Conservation (phyloP, 2,888 invertebrate genomes). For the Tachystola acroxantha region DNA sequence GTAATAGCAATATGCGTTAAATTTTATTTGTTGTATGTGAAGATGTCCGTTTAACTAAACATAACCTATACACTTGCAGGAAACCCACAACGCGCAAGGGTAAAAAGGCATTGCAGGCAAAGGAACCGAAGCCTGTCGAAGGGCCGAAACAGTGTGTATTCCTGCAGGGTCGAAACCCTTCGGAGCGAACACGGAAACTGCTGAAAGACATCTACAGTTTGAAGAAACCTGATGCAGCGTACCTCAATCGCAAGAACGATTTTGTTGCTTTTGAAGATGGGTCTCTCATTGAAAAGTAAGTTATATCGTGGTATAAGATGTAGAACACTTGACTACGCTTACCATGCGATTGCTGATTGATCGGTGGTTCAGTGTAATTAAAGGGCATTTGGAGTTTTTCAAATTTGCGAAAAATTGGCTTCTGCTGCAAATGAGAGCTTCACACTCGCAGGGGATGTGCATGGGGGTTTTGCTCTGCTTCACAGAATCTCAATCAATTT, state of each 20-base stretch:
- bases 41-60: neutral
- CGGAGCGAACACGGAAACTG: conserved; percentile 82
- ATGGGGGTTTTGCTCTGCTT: too few species aligned
- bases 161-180: conserved; percentile 89
- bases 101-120: conserved; percentile 87
- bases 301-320: too few species aligned
- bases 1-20: conserved; percentile 41
- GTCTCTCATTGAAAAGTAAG: conserved; percentile 86
- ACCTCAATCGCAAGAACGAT: conserved; percentile 89
- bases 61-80: conserved; percentile 64
- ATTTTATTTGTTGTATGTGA: neutral
- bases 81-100: conserved; percentile 94
- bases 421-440: too few species aligned
- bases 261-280: conserved; percentile 95
- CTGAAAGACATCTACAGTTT: conserved; percentile 92
- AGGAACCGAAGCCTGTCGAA: conserved; percentile 93
- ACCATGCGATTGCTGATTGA: too few species aligned
- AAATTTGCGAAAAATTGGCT: too few species aligned
- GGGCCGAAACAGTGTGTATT: conserved; percentile 91
- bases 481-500: too few species aligned
- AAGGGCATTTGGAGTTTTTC: too few species aligned
- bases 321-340: too few species aligned
- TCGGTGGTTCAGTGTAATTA: too few species aligned
- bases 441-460: too few species aligned
- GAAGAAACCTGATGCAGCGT: conserved; percentile 90